These are phyloP conservation scores for Camarhynchus parvulus DNA, from an alignment of 2,113 vertebrate genomes.

Conservation along the genomic window DNA sequence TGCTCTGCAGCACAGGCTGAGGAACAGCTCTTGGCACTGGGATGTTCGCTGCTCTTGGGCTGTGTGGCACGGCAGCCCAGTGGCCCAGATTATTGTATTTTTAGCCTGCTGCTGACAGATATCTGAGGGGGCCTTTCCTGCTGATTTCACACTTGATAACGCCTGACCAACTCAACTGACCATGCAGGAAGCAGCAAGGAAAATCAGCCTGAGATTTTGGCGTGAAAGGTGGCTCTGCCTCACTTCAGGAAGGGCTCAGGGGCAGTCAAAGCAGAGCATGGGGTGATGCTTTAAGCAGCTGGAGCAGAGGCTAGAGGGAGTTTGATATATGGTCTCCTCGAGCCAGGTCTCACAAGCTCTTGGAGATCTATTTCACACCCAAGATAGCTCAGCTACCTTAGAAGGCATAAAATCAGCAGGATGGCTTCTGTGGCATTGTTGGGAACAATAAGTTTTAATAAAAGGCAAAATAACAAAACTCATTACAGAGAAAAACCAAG, in stretches of 20 bases:
- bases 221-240: neutral
- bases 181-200: fast-evolving
- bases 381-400: too few relatives aligned
- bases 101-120: neutral
- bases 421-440: too few relatives aligned
- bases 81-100: neutral
- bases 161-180: neutral
- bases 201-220: neutral
- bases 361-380: too few relatives aligned
- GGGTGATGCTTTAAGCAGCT: neutral
- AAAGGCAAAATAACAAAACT: too few relatives aligned
- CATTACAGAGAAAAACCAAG: too few relatives aligned
- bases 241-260: neutral
- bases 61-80: neutral
- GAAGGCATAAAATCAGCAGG: too few relatives aligned
- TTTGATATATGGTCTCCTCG: neutral
- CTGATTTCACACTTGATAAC: neutral
- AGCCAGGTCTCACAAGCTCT: too few relatives aligned
- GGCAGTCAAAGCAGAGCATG: neutral
- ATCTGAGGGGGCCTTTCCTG: neutral
- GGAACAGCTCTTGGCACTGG: neutral
- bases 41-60: neutral
- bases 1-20: neutral
- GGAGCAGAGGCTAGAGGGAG: neutral
- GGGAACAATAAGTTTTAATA: too few relatives aligned